These are phyloP conservation scores for Synanthedon tipuliformis DNA, from an alignment of 2,888 invertebrate species.

Conservation along the genomic window DNA sequence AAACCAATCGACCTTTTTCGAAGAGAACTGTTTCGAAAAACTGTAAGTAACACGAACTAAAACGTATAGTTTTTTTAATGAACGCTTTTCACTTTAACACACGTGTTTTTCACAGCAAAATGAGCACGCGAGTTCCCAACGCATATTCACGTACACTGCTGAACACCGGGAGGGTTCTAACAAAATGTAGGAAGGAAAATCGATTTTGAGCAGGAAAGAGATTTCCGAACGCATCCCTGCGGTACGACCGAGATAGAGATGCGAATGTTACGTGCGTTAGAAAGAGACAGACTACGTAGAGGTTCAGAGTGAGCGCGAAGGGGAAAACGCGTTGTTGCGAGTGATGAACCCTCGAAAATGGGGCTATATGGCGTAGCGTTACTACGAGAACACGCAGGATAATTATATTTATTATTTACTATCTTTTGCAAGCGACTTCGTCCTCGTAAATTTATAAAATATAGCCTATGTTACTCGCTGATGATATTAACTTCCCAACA, in stretches of 20 bases:
- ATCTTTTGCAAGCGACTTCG: no score
- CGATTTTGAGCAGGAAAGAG: conserved; percentile 28
- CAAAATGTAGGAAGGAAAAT: conserved; percentile 23
- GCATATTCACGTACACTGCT: not conserved
- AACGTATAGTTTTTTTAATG: not conserved
- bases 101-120: not conserved
- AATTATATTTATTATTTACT: not conserved
- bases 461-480: no score
- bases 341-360: conserved; percentile 28
- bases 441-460: no score
- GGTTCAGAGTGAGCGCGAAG: conserved; percentile 9
- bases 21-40: not conserved
- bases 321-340: conserved; percentile 11
- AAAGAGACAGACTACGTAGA: conserved; percentile 12
- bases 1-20: not conserved
- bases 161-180: not conserved
- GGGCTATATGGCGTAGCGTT: conserved; percentile 21
- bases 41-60: not conserved
- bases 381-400: conserved; percentile 10
- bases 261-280: conserved; percentile 7
- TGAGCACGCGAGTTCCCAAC: not conserved
- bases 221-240: conserved; percentile 1
- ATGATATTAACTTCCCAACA: no score
- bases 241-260: conserved; percentile 9
- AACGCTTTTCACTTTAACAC: not conserved